Evolutionary conservation across 2,113 vertebrate species (phyloP).

Genomic region (Tragelaphus imberbis): DNA sequence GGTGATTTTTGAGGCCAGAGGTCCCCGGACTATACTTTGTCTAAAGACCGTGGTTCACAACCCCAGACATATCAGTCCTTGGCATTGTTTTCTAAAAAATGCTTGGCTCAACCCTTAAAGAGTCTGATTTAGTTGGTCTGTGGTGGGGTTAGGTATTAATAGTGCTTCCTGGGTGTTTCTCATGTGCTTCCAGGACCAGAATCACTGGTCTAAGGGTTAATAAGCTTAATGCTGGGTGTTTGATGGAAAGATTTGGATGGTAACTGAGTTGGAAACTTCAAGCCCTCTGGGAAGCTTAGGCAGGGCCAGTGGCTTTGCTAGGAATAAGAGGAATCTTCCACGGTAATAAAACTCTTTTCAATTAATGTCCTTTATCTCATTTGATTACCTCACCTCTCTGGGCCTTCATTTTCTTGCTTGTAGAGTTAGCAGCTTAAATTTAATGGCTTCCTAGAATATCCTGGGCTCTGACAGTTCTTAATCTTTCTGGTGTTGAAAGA

Average conservation of each 20-base stretch:
- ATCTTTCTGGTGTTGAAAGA: conserved; percentile 15
- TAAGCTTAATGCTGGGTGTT: background rate
- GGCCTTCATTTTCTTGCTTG: background rate
- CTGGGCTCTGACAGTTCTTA: background rate
- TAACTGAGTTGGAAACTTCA: background rate
- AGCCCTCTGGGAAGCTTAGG: background rate
- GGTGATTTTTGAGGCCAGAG: background rate
- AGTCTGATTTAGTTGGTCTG: background rate
- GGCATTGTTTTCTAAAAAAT: background rate
- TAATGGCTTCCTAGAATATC: background rate
- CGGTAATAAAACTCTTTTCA: background rate
- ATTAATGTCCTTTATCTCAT: background rate
- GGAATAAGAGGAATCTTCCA: background rate
- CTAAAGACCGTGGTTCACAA: background rate
- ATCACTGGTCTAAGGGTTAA: background rate
- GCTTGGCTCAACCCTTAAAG: background rate
- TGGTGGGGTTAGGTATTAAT: background rate
- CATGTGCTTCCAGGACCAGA: background rate
- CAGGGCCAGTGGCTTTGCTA: background rate
- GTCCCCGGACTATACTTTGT: background rate
- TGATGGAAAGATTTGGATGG: background rate
- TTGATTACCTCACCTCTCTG: background rate
- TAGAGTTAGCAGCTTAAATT: background rate
- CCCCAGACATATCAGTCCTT: background rate
- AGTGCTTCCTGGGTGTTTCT: background rate